Base-by-base conservation (phyloP, 2,797 vertebrate species). In the Coilia nasus region DNA sequence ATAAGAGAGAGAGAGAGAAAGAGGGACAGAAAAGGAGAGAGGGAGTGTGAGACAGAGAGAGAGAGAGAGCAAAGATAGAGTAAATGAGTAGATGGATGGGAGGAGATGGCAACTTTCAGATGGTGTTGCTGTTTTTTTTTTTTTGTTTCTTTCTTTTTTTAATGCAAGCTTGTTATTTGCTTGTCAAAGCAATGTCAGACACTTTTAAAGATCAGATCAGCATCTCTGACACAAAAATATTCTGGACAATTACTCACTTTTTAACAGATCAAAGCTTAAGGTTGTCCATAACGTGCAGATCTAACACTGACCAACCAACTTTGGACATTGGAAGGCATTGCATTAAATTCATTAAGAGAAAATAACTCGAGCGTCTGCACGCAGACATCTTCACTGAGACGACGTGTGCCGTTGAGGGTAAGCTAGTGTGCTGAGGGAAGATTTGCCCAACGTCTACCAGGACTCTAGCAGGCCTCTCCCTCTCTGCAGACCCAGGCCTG, bases 401-500 rank as follows among this genome's bases (percentile, higher is more conserved):
- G 11, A 31, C 17, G 28, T 31, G 31, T 35, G 28, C 28, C 28
- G 12, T 7, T 17, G 2, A 75, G 6, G 14, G 6, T 3, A 75
- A 35, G 12, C 25, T 17, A 5, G 31, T 6, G 31, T 35, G 28
- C 15, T 17, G 25, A 35, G 67, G 67, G 6, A 71, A 71, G 31
- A 35, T 6, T 71, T 31, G 14, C 15, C 31, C 6, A 41, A 3
- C 28, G 28, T 41, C 0, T 4, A 6, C 28, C 28, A 64, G 57
- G 3, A 6, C 0, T 3, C 3, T 7, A 21, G 4, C 64, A 41
- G 67, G 31, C 31, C 35, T 21, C 67, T 75, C 14, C 14, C 11
- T 62, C 31, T 41, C 67, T 17, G 71, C 17, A 21, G 17, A 54
- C 71, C 19, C 71, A 94, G 92, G 93, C 92, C 92, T 90, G 93